Evolutionary conservation across 2,113 vertebrate genomes (phyloP).

Genomic region (Thamnophis sirtalis): DNA sequence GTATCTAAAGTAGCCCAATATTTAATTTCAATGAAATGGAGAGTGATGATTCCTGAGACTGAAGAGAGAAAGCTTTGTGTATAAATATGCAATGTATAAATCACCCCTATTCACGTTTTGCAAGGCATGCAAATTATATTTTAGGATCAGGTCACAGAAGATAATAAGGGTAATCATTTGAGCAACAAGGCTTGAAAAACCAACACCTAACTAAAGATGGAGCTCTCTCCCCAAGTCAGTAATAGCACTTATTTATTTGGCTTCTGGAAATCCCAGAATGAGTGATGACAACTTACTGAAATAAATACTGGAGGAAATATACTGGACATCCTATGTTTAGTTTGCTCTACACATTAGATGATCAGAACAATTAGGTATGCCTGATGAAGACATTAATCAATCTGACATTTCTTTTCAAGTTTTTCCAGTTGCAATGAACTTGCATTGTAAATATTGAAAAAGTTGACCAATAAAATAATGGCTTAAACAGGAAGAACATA

Average conservation of each 20-base stretch:
- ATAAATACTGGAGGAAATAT: conserved; percentile 4
- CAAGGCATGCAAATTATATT: conserved; percentile 33
- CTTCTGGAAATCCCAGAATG: conserved; percentile 24
- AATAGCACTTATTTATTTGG: conserved; percentile 50
- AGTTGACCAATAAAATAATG: conserved; percentile 60
- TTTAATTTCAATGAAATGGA: conserved; percentile 31
- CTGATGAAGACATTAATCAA: conserved; percentile 45
- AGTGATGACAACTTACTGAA: conserved; percentile 15
- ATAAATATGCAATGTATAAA: conserved; percentile 1
- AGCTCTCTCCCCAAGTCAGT: conserved; percentile 26
- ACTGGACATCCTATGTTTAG: conserved; percentile 23
- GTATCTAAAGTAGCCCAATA: conserved; percentile 13
- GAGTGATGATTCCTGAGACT: conserved; percentile 62
- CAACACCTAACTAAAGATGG: conserved; percentile 28
- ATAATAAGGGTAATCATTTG: conserved; percentile 18
- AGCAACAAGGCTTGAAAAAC: conserved; percentile 38
- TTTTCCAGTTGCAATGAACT: conserved; percentile 64
- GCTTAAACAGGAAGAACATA: conserved; percentile 58
- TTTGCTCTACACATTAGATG: conserved; percentile 20
- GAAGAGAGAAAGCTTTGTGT: conserved; percentile 50
- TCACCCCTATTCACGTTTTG: conserved; percentile 22
- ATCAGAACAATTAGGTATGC: not conserved
- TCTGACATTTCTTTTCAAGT: conserved; percentile 63
- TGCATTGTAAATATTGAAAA: conserved; percentile 64
- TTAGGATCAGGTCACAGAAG: conserved; percentile 29